A percentile compares a stretch with the other conserved stretches of the same genome.
phyloP scores from a whole-genome alignment of 2,888 invertebrate species.

The Pocota personata region DNA sequence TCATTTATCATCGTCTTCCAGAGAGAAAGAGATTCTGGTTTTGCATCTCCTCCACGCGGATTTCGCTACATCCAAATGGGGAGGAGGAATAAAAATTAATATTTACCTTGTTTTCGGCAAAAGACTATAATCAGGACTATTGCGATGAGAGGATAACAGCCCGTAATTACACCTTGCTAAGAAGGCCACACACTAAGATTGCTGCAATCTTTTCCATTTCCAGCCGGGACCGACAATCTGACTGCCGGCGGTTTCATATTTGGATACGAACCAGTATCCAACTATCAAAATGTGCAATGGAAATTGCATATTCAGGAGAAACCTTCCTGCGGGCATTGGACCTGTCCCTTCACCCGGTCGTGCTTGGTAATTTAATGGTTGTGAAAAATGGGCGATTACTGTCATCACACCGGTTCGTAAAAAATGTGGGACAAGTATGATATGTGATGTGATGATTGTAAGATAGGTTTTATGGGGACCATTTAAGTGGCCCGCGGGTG shows the following conservation, averaged over 20 bases:
- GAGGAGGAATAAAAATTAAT: slow-evolving; percentile 80
- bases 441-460: slow-evolving; percentile 69
- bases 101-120: slow-evolving; percentile 81
- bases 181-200: slow-evolving; percentile 77
- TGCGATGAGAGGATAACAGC: slow-evolving; percentile 82
- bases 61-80: slow-evolving; percentile 15
- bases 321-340: slow-evolving; percentile 23
- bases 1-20: slow-evolving; percentile 73
- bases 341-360: slow-evolving; percentile 6
- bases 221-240: not conserved
- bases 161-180: slow-evolving; percentile 82
- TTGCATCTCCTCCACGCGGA: slow-evolving; percentile 64
- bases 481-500: slow-evolving; percentile 36
- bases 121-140: slow-evolving; percentile 79
- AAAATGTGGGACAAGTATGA: slow-evolving; percentile 63
- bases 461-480: slow-evolving; percentile 56
- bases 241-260: slow-evolving; percentile 47
- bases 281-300: slow-evolving; percentile 46
- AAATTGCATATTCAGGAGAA: not conserved
- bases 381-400: slow-evolving; percentile 74
- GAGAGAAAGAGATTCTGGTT: slow-evolving; percentile 72
- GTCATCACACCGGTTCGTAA: slow-evolving; percentile 64
- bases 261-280: slow-evolving; percentile 23
- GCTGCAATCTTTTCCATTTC: slow-evolving; percentile 10
- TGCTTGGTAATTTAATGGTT: slow-evolving; percentile 63